A percentile compares a stretch with the other conserved stretches of the same genome.
Conservation (phyloP, 2,797 vertebrate genomes). For the Argyrosomus regius region DNA sequence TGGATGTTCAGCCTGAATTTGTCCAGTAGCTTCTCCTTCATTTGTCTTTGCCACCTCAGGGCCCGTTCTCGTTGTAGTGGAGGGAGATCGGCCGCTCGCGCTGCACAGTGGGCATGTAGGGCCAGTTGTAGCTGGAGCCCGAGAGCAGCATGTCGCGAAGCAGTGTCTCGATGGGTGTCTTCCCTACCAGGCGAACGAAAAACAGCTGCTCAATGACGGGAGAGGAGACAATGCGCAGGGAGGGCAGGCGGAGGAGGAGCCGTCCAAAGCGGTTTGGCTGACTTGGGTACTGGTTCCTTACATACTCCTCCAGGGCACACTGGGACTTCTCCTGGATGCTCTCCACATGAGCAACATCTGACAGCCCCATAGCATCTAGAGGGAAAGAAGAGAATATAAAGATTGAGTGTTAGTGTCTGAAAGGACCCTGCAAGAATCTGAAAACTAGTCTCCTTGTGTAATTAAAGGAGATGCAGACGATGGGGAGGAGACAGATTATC, state of each 20-base stretch:
- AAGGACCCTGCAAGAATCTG: background rate
- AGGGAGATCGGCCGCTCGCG: conserved; percentile 86
- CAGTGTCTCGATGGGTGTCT: conserved; percentile 93
- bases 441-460: background rate
- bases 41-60: conserved; percentile 67
- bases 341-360: conserved; percentile 90
- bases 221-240: conserved; percentile 90
- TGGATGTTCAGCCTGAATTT: conserved; percentile 43
- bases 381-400: background rate
- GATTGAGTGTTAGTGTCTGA: background rate
- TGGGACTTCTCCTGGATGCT: conserved; percentile 93
- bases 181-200: conserved; percentile 91
- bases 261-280: conserved; percentile 91
- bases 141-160: conserved; percentile 93
- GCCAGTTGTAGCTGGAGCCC: conserved; percentile 92
- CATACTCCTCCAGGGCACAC: conserved; percentile 92
- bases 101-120: conserved; percentile 87
- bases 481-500: background rate
- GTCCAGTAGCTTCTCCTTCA: conserved; percentile 11
- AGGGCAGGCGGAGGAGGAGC: conserved; percentile 90
- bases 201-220: conserved; percentile 93
- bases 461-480: background rate
- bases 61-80: conserved; percentile 89
- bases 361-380: conserved; percentile 90
- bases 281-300: conserved; percentile 90